Base-by-base conservation (phyloP, 1,140 invertebrate species). In the Lepidotrigona ventralis region DNA sequence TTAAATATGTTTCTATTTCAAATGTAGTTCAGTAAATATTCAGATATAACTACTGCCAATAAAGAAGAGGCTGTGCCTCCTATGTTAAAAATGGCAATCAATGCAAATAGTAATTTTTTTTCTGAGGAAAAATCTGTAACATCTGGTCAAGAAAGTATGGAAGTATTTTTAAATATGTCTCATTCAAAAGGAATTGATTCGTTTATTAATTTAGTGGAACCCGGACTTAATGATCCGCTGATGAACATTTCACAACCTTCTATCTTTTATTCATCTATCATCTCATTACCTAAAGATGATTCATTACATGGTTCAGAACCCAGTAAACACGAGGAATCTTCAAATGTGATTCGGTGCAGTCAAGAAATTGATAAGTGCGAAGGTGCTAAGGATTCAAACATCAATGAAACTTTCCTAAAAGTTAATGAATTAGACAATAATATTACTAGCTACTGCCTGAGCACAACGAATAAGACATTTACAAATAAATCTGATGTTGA, bases 221-320 rank as follows among this genome's bases (percentile, higher is more conserved):
- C 93, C 19, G 90, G 93, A 26, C 91, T 93, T 12, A 88, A 58
- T 58, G 91, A 93, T 76, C 54, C 88, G 2, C 12, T 93, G 5
- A 93, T 93, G 90, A 93, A 91, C 11, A 60, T 91, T 53, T 93
- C 93, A 0, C 92, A 93, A n/a, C 92, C 93, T 23, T 93, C 93
- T 15, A 51, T 92, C 33, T 86, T 93, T 12, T 88, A 82, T 68
- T 89, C 91, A 0, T 93, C 93, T 17, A 54, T 93, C 2, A 90
- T 89, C 64, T 87, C 90, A 2, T 75, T 81, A 29, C n/a, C 68
- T 39, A 84, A 60, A 56, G 82, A 80, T 53, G 77, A 84, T 68
- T 66, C 53, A 23, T 72, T 73, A 17, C 15, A 56, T 56, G 80
- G 68, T 21, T 9, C 21, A 3, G 70, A 80, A n/a, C 73, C 23